phyloP scores from a whole-genome alignment of 2,888 invertebrate species.

The Quadriops clusia region DNA sequence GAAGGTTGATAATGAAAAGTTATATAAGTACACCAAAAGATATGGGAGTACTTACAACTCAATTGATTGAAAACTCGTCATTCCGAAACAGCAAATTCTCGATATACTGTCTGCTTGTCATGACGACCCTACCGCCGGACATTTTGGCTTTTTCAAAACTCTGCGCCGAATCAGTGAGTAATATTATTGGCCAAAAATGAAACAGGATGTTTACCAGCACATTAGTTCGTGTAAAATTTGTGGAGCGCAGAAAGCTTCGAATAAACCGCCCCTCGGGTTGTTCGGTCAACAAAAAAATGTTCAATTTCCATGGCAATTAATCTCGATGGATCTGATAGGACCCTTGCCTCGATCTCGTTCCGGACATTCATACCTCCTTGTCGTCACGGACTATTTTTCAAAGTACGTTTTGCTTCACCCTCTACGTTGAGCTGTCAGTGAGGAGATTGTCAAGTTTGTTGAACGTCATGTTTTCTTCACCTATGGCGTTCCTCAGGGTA shows the following conservation, averaged over 20 bases:
- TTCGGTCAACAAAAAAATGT: slow-evolving; percentile 12
- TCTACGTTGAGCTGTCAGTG: slow-evolving; percentile 3
- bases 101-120: background rate
- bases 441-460: slow-evolving; percentile 6
- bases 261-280: slow-evolving; percentile 13
- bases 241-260: background rate
- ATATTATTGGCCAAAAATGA: slow-evolving; percentile 6
- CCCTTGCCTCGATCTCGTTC: slow-evolving; percentile 13
- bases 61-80: slow-evolving; percentile 4
- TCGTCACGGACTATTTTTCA: slow-evolving; percentile 12
- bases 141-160: slow-evolving; percentile 6
- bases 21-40: slow-evolving; percentile 2
- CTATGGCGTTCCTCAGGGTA: slow-evolving; percentile 17
- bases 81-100: background rate
- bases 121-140: slow-evolving; percentile 2
- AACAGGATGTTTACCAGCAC: background rate
- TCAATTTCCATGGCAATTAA: slow-evolving; percentile 8
- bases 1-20: background rate
- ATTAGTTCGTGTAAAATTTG: slow-evolving; percentile 2
- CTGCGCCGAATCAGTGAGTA: background rate
- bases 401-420: slow-evolving; percentile 12
- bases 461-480: slow-evolving; percentile 13
- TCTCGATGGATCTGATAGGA: slow-evolving; percentile 4
- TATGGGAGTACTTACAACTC: background rate
- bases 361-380: slow-evolving; percentile 13